These are phyloP conservation scores for Bufotes viridis DNA, from an alignment of 2,797 vertebrate genomes.

Conservation along the genomic window DNA sequence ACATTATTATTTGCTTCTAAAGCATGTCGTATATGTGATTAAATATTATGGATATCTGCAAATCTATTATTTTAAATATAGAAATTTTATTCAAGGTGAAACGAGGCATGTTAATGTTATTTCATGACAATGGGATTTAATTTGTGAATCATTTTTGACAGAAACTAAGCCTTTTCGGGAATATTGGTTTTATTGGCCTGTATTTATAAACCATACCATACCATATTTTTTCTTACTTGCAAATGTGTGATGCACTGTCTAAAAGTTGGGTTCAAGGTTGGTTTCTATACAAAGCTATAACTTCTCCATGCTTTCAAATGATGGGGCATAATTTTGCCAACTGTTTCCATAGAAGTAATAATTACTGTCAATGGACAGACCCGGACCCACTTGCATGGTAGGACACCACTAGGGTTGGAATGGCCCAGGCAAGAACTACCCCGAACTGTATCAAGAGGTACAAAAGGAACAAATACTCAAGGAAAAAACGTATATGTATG, in stretches of 20 bases:
- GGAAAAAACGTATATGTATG: too few relatives aligned
- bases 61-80: slow-evolving; percentile 15
- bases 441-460: too few relatives aligned
- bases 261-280: background rate
- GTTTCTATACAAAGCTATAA: background rate
- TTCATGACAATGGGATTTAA: background rate
- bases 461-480: too few relatives aligned
- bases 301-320: background rate
- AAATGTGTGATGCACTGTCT: background rate
- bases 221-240: slow-evolving; percentile 1
- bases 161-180: background rate
- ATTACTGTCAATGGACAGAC: too few relatives aligned
- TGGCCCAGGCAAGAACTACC: too few relatives aligned
- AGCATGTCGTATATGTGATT: slow-evolving; percentile 30
- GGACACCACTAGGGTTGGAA: too few relatives aligned
- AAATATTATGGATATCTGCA: slow-evolving; percentile 40
- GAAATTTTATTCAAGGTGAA: slow-evolving; percentile 15
- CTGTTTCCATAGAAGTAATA: too few relatives aligned
- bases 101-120: background rate
- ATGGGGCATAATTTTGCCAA: background rate
- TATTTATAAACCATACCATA: slow-evolving; percentile 16
- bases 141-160: slow-evolving; percentile 11
- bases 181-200: slow-evolving; percentile 22
- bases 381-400: too few relatives aligned
- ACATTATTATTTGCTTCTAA: slow-evolving; percentile 50